Conservation (phyloP, 2,113 vertebrate genomes). For the Anhinga rufa region DNA sequence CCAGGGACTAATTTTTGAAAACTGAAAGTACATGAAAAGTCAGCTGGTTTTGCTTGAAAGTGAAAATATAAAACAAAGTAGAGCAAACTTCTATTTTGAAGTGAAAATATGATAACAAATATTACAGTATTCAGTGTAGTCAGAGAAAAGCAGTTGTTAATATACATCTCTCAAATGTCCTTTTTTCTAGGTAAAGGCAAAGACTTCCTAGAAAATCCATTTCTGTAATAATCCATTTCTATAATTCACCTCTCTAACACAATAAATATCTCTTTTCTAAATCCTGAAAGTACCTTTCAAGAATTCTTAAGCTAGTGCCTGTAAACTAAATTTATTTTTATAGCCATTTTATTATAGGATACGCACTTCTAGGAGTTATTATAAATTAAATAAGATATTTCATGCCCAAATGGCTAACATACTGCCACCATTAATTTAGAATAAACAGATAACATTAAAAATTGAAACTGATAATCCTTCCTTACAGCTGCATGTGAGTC, state of each 20-base stretch:
- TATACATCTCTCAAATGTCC: background rate
- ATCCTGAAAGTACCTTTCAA: background rate
- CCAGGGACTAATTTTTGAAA: background rate
- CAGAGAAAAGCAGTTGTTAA: background rate
- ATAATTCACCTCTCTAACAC: background rate
- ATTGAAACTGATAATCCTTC: background rate
- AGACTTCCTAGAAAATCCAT: background rate
- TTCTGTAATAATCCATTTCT: background rate
- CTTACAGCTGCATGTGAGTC: background rate
- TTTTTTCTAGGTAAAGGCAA: background rate
- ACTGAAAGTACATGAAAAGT: background rate
- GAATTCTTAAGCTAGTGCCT: background rate
- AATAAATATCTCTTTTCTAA: background rate
- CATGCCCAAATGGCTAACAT: background rate
- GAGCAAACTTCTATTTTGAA: background rate
- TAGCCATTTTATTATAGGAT: background rate
- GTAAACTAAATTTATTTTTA: background rate
- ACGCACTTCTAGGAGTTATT: background rate
- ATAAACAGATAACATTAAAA: background rate
- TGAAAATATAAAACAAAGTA: background rate
- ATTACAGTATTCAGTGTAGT: background rate
- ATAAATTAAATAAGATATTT: background rate
- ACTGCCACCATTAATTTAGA: background rate
- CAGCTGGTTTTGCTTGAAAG: conserved; percentile 22
- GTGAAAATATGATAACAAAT: background rate